phyloP scores from a whole-genome alignment of 2,797 vertebrate genomes.

The Perodicticus potto region DNA sequence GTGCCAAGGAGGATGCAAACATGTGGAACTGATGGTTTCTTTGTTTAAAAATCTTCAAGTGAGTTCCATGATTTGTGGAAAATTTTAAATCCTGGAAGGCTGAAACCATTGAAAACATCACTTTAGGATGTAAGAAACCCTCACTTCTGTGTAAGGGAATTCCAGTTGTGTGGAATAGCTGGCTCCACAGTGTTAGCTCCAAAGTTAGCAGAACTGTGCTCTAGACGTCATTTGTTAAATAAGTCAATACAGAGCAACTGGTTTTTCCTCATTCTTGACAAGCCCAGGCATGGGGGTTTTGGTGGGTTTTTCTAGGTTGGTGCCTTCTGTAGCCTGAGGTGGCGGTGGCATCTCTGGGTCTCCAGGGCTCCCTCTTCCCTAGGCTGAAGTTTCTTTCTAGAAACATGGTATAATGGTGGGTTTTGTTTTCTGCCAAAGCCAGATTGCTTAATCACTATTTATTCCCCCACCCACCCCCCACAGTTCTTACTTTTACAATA shows the following conservation, averaged over 20 bases:
- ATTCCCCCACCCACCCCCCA: not conserved
- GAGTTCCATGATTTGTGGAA: not conserved
- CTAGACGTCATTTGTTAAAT: not conserved
- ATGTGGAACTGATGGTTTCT: not conserved
- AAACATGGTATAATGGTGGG: not conserved
- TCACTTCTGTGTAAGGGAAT: not conserved
- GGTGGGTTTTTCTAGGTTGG: not conserved
- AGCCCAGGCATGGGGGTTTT: not conserved
- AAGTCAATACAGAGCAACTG: not conserved
- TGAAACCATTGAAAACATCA: not conserved
- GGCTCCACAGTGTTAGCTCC: not conserved
- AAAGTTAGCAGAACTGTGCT: not conserved
- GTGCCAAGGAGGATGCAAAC: not conserved
- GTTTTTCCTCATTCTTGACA: not conserved
- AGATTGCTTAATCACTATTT: not conserved
- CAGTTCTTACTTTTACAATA: slow-evolving; percentile 60
- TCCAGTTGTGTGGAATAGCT: not conserved
- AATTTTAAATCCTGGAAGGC: slow-evolving; percentile 20
- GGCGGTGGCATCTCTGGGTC: not conserved
- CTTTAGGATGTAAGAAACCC: not conserved
- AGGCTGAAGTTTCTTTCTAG: slow-evolving; percentile 40
- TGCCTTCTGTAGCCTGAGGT: not conserved
- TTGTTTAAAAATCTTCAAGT: not conserved
- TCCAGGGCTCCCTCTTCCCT: not conserved
- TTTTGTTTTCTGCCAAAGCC: slow-evolving; percentile 49